A percentile compares a stretch with the other conserved stretches of the same genome.
Conservation (phyloP, 2,113 vertebrate genomes). For the Sturnus vulgaris region DNA sequence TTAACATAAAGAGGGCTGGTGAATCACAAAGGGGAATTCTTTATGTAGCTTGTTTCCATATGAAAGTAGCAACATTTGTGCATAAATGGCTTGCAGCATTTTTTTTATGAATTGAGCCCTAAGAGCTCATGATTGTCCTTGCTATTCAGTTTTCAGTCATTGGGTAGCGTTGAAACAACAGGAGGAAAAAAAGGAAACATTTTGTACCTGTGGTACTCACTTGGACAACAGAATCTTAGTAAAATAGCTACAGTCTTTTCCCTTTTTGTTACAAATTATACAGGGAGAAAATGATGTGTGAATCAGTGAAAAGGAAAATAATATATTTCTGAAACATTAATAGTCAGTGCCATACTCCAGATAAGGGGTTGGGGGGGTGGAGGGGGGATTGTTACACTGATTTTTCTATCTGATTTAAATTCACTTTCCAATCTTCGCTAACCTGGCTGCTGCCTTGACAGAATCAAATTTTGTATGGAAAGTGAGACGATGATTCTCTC, state of each 20-base stretch:
- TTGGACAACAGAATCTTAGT: conserved; percentile 74
- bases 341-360: conserved; percentile 54
- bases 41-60: conserved; percentile 80
- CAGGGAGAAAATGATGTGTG: conserved; percentile 70
- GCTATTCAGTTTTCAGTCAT: conserved; percentile 81
- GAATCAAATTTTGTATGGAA: conserved; percentile 41
- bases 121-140: conserved; percentile 79
- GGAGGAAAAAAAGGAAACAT: conserved; percentile 77
- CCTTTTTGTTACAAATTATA: conserved; percentile 72
- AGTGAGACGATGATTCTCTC: conserved; percentile 38
- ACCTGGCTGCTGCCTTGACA: conserved; percentile 48
- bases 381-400: conserved; percentile 32
- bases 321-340: conserved; percentile 77
- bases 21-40: conserved; percentile 78
- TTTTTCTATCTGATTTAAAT: conserved; percentile 70
- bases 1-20: conserved; percentile 75
- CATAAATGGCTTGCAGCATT: conserved; percentile 75
- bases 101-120: conserved; percentile 79
- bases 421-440: conserved; percentile 45
- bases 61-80: conserved; percentile 79
- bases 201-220: conserved; percentile 78
- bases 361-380: not conserved
- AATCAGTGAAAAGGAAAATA: conserved; percentile 76
- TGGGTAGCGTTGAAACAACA: conserved; percentile 81
- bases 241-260: conserved; percentile 76